Base-by-base conservation (phyloP, 1,140 invertebrate species). In the Trypoxylus dichotomus region DNA sequence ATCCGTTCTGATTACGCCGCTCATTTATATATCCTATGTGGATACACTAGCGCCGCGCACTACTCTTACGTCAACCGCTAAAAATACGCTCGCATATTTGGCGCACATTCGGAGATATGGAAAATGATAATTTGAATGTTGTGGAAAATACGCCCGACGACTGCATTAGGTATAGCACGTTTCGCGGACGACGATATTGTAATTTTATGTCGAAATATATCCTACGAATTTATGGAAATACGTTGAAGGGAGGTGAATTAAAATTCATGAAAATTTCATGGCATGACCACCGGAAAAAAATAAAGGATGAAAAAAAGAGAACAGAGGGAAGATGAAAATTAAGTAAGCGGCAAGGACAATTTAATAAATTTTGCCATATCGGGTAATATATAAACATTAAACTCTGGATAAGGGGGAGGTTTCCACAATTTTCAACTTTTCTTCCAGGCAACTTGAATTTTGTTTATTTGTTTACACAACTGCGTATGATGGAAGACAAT, bases 51-150 rank as follows among this genome's bases (percentile, higher is more conserved):
- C 60, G 60, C 60, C 8, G 60, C 19, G n/a, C 10, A 63, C 60
- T 24, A 19, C 13, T 19, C 10, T 19, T 11, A 63, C 21, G 19
- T 25, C 47, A 58, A 58, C 60, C 25, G 60, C 60, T 13, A 13
- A 63, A 11, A 11, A 63, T 21, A 13, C 21, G 8, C 1, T 3
- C 60, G 19, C 13, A 24, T 24, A 27, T 24, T 63, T 5, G 13
- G 54, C 54, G 15, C 6, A n/a, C 54, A 58, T 6, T 63, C 60
- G 21, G 10, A 24, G 60, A 63, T 63, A 63, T 27, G 60, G 60
- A 63, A 58, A 47, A 47, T 47, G 43, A 63, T 63, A 63, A 63
- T 63, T 63, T 63, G 60, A 63, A 63, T 63, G 60, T 63, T 63
- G 60, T 63, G 60, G 60, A 63, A 63, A 63, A 63, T 63, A 63